A percentile compares a stretch with the other conserved stretches of the same genome.
These are phyloP conservation scores for Leiothrix lutea DNA, from an alignment of 2,113 vertebrate genomes.

Conservation along the genomic window DNA sequence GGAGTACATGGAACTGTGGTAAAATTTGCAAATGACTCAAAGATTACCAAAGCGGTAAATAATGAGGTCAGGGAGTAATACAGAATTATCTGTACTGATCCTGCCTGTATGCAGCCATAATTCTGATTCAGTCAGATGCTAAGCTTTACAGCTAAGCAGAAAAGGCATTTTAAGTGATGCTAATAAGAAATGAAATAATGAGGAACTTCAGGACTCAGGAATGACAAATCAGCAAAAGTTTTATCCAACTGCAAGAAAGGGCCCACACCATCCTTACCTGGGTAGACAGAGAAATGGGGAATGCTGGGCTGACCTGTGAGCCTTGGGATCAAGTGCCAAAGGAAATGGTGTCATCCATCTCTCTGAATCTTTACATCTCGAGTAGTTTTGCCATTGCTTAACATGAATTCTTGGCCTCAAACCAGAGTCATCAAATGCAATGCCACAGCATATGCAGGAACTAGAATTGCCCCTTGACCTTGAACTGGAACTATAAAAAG, in stretches of 20 bases:
- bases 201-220: not conserved
- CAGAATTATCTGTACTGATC: not conserved
- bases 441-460: not conserved
- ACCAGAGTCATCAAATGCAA: not conserved
- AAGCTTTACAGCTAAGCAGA: not conserved
- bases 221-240: not conserved
- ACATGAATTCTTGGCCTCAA: not conserved
- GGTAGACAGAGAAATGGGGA: not conserved
- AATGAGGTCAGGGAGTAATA: constrained; percentile 1
- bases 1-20: not conserved
- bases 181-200: not conserved
- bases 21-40: constrained; percentile 31
- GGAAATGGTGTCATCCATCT: not conserved
- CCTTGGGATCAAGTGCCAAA: not conserved
- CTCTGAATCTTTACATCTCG: not conserved
- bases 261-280: not conserved
- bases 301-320: not conserved
- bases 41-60: constrained; percentile 15
- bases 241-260: not conserved
- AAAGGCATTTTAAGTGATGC: not conserved
- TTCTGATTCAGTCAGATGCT: not conserved
- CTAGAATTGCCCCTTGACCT: not conserved
- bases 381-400: not conserved
- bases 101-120: not conserved
- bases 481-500: not conserved